Evolutionary conservation across 2,888 invertebrate species (phyloP).

Genomic region (Sphecodes monilicornis): DNA sequence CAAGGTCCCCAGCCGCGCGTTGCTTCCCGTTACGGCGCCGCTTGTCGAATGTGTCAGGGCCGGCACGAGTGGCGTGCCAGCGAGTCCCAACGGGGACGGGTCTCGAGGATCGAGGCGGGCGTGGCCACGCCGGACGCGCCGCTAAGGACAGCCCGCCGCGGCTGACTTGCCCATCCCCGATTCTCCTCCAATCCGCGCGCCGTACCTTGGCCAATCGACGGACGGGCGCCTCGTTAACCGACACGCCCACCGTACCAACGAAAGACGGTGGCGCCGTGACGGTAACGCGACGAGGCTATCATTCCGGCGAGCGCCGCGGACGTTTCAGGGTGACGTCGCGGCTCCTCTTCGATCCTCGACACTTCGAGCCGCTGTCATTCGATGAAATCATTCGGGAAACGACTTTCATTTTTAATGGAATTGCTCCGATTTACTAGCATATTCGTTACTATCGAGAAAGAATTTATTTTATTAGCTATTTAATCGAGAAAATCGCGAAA

Average conservation of each 20-base stretch:
- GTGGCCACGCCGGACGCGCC: slow-evolving; percentile 65
- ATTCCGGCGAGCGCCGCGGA: slow-evolving; percentile 80
- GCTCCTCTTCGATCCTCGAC: slow-evolving; percentile 23
- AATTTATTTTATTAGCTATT: not conserved
- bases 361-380: slow-evolving; percentile 18
- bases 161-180: slow-evolving; percentile 68
- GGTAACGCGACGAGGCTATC: slow-evolving; percentile 75
- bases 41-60: slow-evolving; percentile 85
- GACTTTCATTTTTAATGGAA: not conserved
- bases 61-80: slow-evolving; percentile 81
- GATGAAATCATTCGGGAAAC: not conserved
- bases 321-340: slow-evolving; percentile 47
- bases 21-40: slow-evolving; percentile 84
- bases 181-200: slow-evolving; percentile 54
- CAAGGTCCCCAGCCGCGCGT: slow-evolving; percentile 84
- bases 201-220: slow-evolving; percentile 43
- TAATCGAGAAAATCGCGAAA: too few relatives aligned
- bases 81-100: slow-evolving; percentile 82
- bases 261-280: slow-evolving; percentile 80
- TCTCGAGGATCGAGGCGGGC: slow-evolving; percentile 67
- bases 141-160: slow-evolving; percentile 61
- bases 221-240: slow-evolving; percentile 54
- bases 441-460: not conserved
- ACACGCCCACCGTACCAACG: slow-evolving; percentile 55
- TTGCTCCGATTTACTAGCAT: not conserved